Evolutionary conservation across 2,113 vertebrate genomes (phyloP), one percentile per base, ranked within the genome.

Genomic region (Odontesthes bonariensis): DNA sequence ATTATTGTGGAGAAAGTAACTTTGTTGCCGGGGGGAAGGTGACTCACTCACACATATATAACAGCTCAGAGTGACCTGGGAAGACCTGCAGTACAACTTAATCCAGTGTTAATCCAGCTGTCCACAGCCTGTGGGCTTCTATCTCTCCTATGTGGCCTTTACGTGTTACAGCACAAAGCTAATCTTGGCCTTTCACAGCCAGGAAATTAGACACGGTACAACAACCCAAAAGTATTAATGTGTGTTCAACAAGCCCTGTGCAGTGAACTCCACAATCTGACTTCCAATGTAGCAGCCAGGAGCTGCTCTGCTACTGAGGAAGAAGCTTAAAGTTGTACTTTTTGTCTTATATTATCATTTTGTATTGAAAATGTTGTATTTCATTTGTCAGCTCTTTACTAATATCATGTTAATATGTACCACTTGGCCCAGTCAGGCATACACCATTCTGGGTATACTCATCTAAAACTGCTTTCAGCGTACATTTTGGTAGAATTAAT

Each of bases 91-190:
- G 19, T 63, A 79, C 65, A 80, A 77, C 60, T 84, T 89, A 87
- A 89, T 87, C 85, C 85, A 75, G 75, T 75, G 77, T 77, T 87
- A 87, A 89, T 89, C 81, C 85, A 44, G 52, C 76, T 23, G 16
- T 75, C 63, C 40, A 69, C 73, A 69, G 75, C 65, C 64, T 35
- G 54, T 51, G 23, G n/a, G 17, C 64, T 46, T 64, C 44, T 72
- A 42, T 65, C 54, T 63, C 62, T 68, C 60, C 59, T 35, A 55
- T 57, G 70, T 75, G 73, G 61, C 80, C 69, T 84, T 77, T 69
- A 79, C 33, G 11, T 75, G 79, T 52, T n/a, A 40, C 44, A 79
- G 81, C 73, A 75, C 69, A 82, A 86, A 88, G 63, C 69, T 82
- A 81, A 89, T 86, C 81, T 77, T 67, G 69, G 83, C 60, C 44